Base-by-base conservation (phyloP, 2,797 vertebrate species). In the Poeciliopsis gracilis region DNA sequence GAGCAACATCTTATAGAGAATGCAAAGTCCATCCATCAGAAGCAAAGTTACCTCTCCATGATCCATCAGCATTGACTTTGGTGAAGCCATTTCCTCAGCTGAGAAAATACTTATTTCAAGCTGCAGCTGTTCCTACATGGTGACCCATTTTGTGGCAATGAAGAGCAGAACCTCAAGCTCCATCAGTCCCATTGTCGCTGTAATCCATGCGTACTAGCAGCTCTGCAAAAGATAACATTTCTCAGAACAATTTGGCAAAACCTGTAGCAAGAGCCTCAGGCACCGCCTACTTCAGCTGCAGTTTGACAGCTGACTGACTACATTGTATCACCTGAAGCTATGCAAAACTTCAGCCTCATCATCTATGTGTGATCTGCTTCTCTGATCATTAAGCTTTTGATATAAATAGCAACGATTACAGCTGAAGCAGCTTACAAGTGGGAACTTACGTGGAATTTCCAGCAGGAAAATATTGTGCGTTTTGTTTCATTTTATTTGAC, bases 1-100 rank as follows among this genome's bases (percentile, higher is more conserved):
- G 30, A 59, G 57, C 28, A 30, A 30, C 28, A 59, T 28, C 30
- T 59, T 59, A n/a, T 2, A n/a, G 11, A 5, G 10, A 67, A 38
- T 12, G 30, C 12, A 63, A 36, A 16, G 3, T 63, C 36, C 18
- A 25, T 67, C 33, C 1, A 15, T 61, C 55, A 75, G 15, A 11
- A 20, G 45, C 55, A 38, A 78, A 72, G 20, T 89, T 89, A 95
- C 94, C 94, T 94, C 88, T 57, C 91, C 84, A 77, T 84, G 87
- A 83, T 93, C 93, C 94, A 94, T 94, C 73, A 20, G n/a, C 61
- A 70, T 90, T 82, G 86, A 57, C 57, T 73, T 76, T 30, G 78
- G 73, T 72, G 79, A 72, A 51, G 86, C 74, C 73, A 84, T 86
- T 89, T 93, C 80, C 41, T 61, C 57, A 3, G n/a, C n/a, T 30